Percentiles rank a stretch among this genome's conserved stretches.
Conservation (phyloP, 2,888 invertebrate species). For the Erebia epiphron region DNA sequence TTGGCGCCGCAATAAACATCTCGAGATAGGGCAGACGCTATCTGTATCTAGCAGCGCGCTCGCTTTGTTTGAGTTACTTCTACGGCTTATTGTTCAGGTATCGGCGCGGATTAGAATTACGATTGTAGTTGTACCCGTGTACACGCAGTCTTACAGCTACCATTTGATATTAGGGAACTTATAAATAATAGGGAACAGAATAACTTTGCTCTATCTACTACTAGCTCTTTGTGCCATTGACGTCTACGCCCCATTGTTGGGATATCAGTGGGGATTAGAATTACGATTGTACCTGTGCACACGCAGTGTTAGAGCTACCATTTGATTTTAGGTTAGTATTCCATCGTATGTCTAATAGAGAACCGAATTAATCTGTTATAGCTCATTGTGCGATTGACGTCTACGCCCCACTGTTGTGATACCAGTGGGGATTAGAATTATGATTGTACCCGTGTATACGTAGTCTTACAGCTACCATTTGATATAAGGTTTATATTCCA, state of each 20-base stretch:
- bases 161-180: slow-evolving; percentile 29
- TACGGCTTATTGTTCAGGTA: slow-evolving; percentile 41
- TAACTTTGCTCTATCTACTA: background rate
- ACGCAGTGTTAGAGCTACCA: slow-evolving; percentile 22
- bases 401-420: slow-evolving; percentile 42
- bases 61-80: slow-evolving; percentile 40
- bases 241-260: slow-evolving; percentile 45
- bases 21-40: slow-evolving; percentile 50
- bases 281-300: slow-evolving; percentile 33
- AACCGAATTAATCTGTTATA: too few relatives aligned
- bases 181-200: background rate
- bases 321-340: slow-evolving; percentile 20
- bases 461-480: slow-evolving; percentile 23
- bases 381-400: slow-evolving; percentile 39
- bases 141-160: slow-evolving; percentile 24
- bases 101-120: slow-evolving; percentile 39
- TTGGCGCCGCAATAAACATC: slow-evolving; percentile 58
- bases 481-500: slow-evolving; percentile 18
- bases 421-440: slow-evolving; percentile 35
- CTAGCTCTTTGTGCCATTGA: slow-evolving; percentile 30
- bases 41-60: slow-evolving; percentile 39
- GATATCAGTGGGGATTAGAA: slow-evolving; percentile 37
- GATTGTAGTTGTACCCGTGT: slow-evolving; percentile 35
- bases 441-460: slow-evolving; percentile 23
- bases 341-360: too few relatives aligned